Evolutionary conservation across 2,888 invertebrate genomes (phyloP), one percentile per base, ranked within the genome.

Genomic region (Zonitis immaculata): DNA sequence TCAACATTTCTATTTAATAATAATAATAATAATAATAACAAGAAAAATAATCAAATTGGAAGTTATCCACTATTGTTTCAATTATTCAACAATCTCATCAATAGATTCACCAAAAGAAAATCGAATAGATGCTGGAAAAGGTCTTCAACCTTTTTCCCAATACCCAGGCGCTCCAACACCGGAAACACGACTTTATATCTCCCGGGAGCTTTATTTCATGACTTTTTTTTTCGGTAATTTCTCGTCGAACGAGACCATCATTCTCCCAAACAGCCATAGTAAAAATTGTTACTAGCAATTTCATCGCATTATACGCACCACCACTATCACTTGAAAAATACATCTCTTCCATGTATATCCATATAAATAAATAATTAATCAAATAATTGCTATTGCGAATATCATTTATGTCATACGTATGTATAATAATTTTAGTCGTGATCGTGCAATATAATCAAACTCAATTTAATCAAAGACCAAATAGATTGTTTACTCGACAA

Each of bases 401-500:
- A n/a, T n/a, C n/a, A n/a, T n/a, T n/a, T n/a, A n/a, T n/a, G n/a
- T n/a, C n/a, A n/a, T n/a, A n/a, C n/a, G n/a, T n/a, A n/a, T n/a
- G n/a, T n/a, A n/a, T n/a, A n/a, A n/a, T n/a, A n/a, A n/a, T 25
- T 25, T 6, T 25, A 6, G 5, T 35, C 66, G 66, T 66, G 65
- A 65, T 65, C 60, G 62, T 59, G 69, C 66, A 67, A n/a, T n/a
- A 66, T 69, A 67, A 69, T 67, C 66, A 67, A 63, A 65, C 61
- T 54, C 63, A 64, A 69, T 70, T 69, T 68, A 70, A 70, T 70
- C 68, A 67, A 63, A 67, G 64, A 62, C 63, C 66, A 70, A 70
- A 69, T 63, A 66, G 58, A 54, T 49, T 68, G 66, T 70, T 69
- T 69, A 60, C 64, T 65, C 62, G 59, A 62, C 66, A 66, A n/a